Percentiles rank a stretch among this genome's conserved stretches.
Evolutionary conservation across 1,140 invertebrate genomes (phyloP).

Genomic region (Pogonus chalceus): DNA sequence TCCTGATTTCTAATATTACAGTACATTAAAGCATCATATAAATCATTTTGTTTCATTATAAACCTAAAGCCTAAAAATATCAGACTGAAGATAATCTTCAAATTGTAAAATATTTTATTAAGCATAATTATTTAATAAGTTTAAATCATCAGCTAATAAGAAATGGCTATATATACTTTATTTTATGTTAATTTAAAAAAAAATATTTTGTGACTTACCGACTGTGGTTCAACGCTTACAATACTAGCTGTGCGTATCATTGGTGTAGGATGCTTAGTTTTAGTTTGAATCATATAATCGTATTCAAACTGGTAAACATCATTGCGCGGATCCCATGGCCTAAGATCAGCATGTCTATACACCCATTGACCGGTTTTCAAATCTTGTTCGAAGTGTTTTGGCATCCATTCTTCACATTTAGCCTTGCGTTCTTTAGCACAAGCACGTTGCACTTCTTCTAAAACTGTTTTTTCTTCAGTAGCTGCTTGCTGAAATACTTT

Average conservation of each 20-base stretch:
- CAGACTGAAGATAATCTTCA: too few species aligned
- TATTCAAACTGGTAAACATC: conserved; percentile 73
- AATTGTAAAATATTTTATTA: too few species aligned
- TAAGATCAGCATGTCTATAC: conserved; percentile 62
- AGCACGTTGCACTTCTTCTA: conserved; percentile 75
- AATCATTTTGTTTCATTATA: too few species aligned
- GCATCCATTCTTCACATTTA: conserved; percentile 51
- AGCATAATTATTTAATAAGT: too few species aligned
- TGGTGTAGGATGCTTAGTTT: conserved; percentile 61
- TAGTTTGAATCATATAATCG: conserved; percentile 58
- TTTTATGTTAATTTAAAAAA: too few species aligned
- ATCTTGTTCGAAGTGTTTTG: conserved; percentile 61
- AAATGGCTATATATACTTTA: too few species aligned
- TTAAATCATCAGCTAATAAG: too few species aligned
- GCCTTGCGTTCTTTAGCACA: conserved; percentile 47
- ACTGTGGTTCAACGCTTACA: conserved; percentile 45
- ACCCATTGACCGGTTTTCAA: conserved; percentile 49
- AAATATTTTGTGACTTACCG: conserved; percentile 22
- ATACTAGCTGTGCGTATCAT: conserved; percentile 54
- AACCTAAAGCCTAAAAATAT: too few species aligned
- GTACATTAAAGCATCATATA: too few species aligned
- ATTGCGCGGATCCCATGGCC: conserved; percentile 75
- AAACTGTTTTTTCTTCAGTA: conserved; percentile 78
- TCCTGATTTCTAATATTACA: too few species aligned
- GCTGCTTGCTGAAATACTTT: conserved; percentile 54